A percentile compares a stretch with the other conserved stretches of the same genome.
These are phyloP conservation scores for Andrena cerasifolii DNA, from an alignment of 1,140 invertebrate genomes.

Conservation along the genomic window DNA sequence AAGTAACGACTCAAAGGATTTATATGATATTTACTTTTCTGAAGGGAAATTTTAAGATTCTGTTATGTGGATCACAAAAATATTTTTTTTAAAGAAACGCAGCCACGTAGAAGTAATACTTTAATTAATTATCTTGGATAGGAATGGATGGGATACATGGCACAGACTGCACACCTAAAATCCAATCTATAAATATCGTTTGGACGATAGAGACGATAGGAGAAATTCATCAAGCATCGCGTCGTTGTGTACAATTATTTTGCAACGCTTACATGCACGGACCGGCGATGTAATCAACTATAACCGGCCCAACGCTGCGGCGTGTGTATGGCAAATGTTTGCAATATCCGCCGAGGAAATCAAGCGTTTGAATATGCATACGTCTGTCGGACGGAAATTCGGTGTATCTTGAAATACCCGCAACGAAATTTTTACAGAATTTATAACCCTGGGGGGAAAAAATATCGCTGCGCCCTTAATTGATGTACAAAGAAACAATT, in stretches of 20 bases:
- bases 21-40: too few species aligned
- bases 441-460: background rate
- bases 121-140: background rate
- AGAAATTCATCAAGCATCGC: background rate
- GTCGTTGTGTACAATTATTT: background rate
- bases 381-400: background rate
- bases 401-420: background rate
- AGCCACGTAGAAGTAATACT: background rate
- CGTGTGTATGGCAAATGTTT: slow-evolving; percentile 1
- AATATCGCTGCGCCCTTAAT: background rate
- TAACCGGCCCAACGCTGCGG: background rate
- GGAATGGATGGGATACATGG: background rate
- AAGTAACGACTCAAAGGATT: too few species aligned
- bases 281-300: background rate
- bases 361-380: slow-evolving; percentile 1
- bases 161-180: background rate
- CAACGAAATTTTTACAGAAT: background rate
- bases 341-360: background rate
- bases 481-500: background rate
- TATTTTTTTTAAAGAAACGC: background rate
- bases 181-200: background rate
- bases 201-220: background rate
- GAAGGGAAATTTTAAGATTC: too few species aligned
- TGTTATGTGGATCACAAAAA: too few species aligned
- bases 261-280: background rate